Conservation (phyloP, 2,113 vertebrate species). For the Colistium nudipinnis region DNA sequence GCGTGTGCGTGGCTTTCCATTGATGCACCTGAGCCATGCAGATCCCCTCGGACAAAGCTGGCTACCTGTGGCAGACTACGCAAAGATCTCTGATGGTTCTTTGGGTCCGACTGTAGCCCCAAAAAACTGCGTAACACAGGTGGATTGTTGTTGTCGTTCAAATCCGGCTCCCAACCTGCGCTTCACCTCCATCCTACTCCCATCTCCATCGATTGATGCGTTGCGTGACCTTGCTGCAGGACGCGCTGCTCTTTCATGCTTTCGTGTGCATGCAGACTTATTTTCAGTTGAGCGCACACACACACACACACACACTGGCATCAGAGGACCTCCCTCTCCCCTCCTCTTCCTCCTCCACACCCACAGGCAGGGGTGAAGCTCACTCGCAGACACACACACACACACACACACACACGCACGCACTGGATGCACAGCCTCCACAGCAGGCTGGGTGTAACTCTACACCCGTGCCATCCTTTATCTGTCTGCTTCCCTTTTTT, state of each 20-base stretch:
- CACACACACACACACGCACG: constrained; percentile 20
- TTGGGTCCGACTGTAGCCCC: no score
- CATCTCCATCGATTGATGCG: constrained; percentile 62
- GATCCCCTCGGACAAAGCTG: no score
- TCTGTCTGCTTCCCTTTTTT: constrained; percentile 47
- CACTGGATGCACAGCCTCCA: constrained; percentile 32
- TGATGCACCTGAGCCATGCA: no score
- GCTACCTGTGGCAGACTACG: no score
- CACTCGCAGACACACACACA: constrained; percentile 22
- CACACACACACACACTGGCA: constrained; percentile 28
- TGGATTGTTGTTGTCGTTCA: constrained; percentile 20
- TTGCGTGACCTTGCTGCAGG: constrained; percentile 74
- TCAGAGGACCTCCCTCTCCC: constrained; percentile 7
- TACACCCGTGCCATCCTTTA: constrained; percentile 34
- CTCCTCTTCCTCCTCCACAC: neutral
- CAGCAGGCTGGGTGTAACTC: constrained; percentile 56
- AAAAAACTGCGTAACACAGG: no score
- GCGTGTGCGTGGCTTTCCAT: no score
- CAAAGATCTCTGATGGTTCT: no score
- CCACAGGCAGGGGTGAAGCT: constrained; percentile 28
- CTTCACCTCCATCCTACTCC: constrained; percentile 63
- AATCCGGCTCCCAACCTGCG: constrained; percentile 13
- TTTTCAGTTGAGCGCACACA: constrained; percentile 49
- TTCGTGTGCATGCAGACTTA: constrained; percentile 46
- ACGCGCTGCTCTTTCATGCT: constrained; percentile 40